These are phyloP conservation scores for Brotula barbata DNA, from an alignment of 2,797 vertebrate species.

Conservation along the genomic window DNA sequence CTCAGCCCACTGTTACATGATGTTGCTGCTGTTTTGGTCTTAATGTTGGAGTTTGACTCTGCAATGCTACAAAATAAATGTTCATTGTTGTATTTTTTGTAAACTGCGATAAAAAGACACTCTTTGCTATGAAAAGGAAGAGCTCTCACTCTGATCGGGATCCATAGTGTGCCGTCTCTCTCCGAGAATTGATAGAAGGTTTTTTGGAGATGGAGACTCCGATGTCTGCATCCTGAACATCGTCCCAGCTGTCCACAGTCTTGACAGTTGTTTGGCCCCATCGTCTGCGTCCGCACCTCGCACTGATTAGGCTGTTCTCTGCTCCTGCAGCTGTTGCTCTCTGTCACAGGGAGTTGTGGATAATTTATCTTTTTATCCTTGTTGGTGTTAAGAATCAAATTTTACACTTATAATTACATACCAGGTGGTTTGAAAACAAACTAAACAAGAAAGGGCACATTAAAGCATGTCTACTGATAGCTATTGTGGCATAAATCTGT, in stretches of 20 bases:
- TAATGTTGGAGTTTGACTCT: constrained; percentile 45
- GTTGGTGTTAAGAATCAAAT: too few species aligned
- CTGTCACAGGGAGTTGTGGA: too few species aligned
- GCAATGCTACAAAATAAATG: constrained; percentile 47
- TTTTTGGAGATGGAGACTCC: constrained; percentile 87
- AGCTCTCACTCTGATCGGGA: constrained; percentile 72
- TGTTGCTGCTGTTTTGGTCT: constrained; percentile 66
- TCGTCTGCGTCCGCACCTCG: constrained; percentile 82
- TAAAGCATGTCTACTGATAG: too few species aligned
- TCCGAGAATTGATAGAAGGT: constrained; percentile 76
- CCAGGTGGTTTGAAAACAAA: too few species aligned
- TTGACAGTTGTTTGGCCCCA: constrained; percentile 86
- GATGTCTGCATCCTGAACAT: constrained; percentile 78
- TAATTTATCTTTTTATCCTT: too few species aligned
- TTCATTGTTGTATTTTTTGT: not conserved
- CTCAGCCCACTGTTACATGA: constrained; percentile 56
- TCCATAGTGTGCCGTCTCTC: constrained; percentile 77
- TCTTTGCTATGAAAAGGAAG: not conserved
- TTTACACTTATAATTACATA: too few species aligned
- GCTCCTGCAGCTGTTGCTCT: constrained; percentile 65
- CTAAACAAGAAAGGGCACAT: too few species aligned
- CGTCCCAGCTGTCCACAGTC: constrained; percentile 82
- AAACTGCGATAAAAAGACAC: not conserved
- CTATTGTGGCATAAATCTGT: too few species aligned
- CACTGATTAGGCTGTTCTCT: constrained; percentile 64